Evolutionary conservation across 2,113 vertebrate genomes (phyloP).

Genomic region (Oncorhynchus masou): DNA sequence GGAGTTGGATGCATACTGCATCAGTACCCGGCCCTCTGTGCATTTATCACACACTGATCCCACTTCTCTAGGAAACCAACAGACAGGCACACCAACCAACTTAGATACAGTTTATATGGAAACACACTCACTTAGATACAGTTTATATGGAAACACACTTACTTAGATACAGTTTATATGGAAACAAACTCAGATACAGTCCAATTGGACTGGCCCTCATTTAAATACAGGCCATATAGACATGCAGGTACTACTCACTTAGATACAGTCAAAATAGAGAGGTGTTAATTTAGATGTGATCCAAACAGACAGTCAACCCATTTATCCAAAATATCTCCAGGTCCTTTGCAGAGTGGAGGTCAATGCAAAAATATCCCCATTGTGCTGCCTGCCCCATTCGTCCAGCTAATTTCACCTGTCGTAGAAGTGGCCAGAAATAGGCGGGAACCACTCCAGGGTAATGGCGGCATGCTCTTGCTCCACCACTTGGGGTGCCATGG

Average conservation of each 20-base stretch:
- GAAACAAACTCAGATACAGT: neutral
- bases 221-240: neutral
- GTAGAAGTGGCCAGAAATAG: constrained; percentile 90
- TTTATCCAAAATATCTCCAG: neutral
- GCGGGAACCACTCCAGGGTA: constrained; percentile 93
- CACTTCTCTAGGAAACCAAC: constrained; percentile 99
- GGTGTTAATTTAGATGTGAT: too few relatives aligned
- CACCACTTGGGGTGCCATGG: constrained; percentile 88
- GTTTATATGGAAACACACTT: constrained; percentile 31
- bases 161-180: constrained; percentile 43
- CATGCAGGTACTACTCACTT: neutral
- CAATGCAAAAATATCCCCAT: neutral
- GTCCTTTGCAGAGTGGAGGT: neutral
- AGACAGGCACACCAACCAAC: constrained; percentile 85
- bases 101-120: constrained; percentile 78
- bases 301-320: too few relatives aligned
- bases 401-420: constrained; percentile 87
- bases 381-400: constrained; percentile 1
- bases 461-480: constrained; percentile 79
- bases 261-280: neutral
- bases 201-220: too few relatives aligned
- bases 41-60: constrained; percentile 98
- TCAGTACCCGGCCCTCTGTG: constrained; percentile 84
- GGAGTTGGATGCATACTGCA: constrained; percentile 91
- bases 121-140: constrained; percentile 14